Percentiles rank a stretch among this genome's conserved stretches.
These are phyloP conservation scores for Miichthys miiuy DNA, from an alignment of 2,797 vertebrate species.

Conservation along the genomic window DNA sequence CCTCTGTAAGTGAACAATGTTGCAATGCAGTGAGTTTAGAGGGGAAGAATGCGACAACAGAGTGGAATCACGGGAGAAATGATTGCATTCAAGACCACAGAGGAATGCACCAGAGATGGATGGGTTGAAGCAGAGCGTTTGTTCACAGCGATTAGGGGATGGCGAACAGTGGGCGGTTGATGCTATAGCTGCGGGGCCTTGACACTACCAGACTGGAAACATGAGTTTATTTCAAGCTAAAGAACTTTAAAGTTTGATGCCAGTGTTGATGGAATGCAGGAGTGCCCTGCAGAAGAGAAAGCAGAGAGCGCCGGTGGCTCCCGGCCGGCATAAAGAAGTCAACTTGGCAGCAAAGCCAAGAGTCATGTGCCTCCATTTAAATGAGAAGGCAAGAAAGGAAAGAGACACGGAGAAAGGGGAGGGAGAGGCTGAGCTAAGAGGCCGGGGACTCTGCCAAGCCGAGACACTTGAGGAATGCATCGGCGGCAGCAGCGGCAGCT, in stretches of 20 bases:
- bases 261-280: conserved; percentile 58
- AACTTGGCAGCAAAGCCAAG: conserved; percentile 66
- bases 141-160: conserved; percentile 50
- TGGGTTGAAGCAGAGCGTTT: conserved; percentile 56
- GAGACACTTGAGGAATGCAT: conserved; percentile 78
- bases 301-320: conserved; percentile 65
- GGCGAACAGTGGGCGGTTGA: conserved; percentile 48
- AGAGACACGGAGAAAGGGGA: conserved; percentile 29
- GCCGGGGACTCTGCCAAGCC: conserved; percentile 69
- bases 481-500: conserved; percentile 43
- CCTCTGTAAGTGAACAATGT: conserved; percentile 49
- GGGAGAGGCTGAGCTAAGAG: conserved; percentile 61
- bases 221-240: too few relatives aligned
- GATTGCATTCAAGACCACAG: conserved; percentile 48
- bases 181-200: conserved; percentile 10
- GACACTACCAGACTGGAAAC: conserved; percentile 6
- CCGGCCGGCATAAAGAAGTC: conserved; percentile 60
- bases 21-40: conserved; percentile 68
- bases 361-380: conserved; percentile 82
- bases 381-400: conserved; percentile 64
- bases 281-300: conserved; percentile 63
- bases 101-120: conserved; percentile 59
- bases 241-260: conserved; percentile 5
- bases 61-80: conserved; percentile 56
- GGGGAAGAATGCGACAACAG: conserved; percentile 70